Base-by-base conservation (phyloP, 2,888 invertebrate species). In the Drosophila limbata region DNA sequence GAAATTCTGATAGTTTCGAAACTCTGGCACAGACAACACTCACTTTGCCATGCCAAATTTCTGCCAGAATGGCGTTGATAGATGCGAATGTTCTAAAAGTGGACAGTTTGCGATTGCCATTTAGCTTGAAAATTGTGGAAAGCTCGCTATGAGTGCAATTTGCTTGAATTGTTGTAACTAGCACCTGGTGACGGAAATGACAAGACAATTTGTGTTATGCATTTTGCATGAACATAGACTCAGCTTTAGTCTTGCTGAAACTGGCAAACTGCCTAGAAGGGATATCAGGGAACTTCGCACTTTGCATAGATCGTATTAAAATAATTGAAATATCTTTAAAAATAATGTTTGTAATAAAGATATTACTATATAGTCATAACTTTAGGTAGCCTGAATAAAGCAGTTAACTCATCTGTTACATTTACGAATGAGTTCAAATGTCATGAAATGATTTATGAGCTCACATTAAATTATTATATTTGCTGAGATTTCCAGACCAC, bases 181-280 rank as follows among this genome's bases (percentile, higher is more conserved):
- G 21, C 67, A 67, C 61, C 73, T 48, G 73, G n/a, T 50, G 50
- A 19, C 40, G 21, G 21, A 17, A 44, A 59, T 67, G 63, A 67
- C 73, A 65, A 59, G 67, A 64, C 64, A 79, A 77, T 79, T 76
- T 77, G 80, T 67, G 77, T 79, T 76, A 77, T 77, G 80, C 64
- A 76, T 77, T 79, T 45, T 56, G 15, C 35, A 44, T 15, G 33
- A 21, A 11, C 44, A 8, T 19, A 19, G 6, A 8, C 10, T 4
- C 35, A 15, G 21, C 21, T 44, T 44, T 10, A 13, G 15, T 56
- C 44, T 33, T 21, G 21, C 44, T 15, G 15, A 21, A 10, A 33
- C 19, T n/a, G 31, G 4, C 5, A 33, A 56, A 44, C 21, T 15
- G 15, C 6, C 19, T 44, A 9, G 13, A 42, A 33, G 5, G 15